phyloP scores from a whole-genome alignment of 2,888 invertebrate genomes.

The Zeuzera pyrina region DNA sequence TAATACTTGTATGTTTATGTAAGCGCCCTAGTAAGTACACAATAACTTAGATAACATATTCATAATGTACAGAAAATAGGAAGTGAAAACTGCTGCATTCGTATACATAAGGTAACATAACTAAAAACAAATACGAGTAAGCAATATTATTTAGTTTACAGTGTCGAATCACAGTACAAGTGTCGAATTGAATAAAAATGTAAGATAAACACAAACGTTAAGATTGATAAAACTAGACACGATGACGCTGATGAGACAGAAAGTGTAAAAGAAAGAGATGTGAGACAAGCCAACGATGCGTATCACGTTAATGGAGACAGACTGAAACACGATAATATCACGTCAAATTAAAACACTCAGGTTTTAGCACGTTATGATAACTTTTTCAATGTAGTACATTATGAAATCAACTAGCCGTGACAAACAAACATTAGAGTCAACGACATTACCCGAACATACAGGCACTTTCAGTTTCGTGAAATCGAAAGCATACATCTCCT shows the following conservation, averaged over 20 bases:
- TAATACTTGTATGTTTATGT: no score
- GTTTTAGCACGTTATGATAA: slow-evolving; percentile 53
- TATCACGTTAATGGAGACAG: slow-evolving; percentile 29
- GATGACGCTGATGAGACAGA: background rate
- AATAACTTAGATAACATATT: no score
- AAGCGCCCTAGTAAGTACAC: no score
- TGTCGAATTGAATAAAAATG: no score
- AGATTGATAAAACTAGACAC: no score
- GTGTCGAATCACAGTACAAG: no score
- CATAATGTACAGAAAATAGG: no score
- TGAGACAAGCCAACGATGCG: slow-evolving; percentile 32
- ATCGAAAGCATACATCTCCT: slow-evolving; percentile 63
- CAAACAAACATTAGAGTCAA: slow-evolving; percentile 69
- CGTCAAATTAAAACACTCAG: slow-evolving; percentile 53
- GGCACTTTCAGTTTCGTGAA: slow-evolving; percentile 68
- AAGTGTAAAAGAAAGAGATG: background rate
- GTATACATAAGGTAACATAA: no score
- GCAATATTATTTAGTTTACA: no score
- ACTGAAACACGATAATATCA: slow-evolving; percentile 50
- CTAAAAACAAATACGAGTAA: no score
- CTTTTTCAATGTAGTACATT: slow-evolving; percentile 30
- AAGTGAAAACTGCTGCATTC: no score
- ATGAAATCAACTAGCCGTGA: slow-evolving; percentile 53
- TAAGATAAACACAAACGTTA: no score
- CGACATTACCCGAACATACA: slow-evolving; percentile 66